Evolutionary conservation across 1,140 invertebrate species (phyloP), one percentile per base, ranked within the genome.

Genomic region (Lasioglossum albipes): DNA sequence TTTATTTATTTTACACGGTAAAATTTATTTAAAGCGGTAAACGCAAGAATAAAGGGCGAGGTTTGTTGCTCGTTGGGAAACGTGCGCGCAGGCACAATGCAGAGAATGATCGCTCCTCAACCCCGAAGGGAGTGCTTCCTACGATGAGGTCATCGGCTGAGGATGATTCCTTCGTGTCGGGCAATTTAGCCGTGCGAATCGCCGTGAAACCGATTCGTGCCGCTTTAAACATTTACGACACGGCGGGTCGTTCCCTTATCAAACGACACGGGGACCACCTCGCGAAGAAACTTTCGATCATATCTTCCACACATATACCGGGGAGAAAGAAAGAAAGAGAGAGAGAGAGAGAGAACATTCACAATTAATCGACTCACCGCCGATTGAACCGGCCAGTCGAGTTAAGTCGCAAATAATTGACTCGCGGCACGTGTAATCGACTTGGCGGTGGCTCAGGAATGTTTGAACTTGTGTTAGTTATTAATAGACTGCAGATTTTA

Each of bases 141-240:
- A n/a, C 7, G 75, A 82, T 73, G 76, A 79, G 76, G 70, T 77
- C 75, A 78, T 59, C 69, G 80, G 22, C 61, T n/a, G 65, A 31
- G 62, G 68, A 79, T 79, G 70, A 82, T 79, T 73, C 62, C 76
- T 69, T 69, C 69, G 52, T 73, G 75, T 66, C 76, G 52, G 6
- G 67, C 65, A 81, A 81, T 81, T 82, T 68, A 72, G 65, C 75
- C 80, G 69, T 79, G 75, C 67, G 80, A 79, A 82, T 82, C 59
- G 31, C 80, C 69, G 80, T 79, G 80, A 82, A 82, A 79, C 75
- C 61, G 75, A 82, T 82, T 82, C 80, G 80, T 54, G 75, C 70
- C 80, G 80, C 80, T 67, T 82, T 82, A 78, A 80, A 80, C 78
- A 80, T 80, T 80, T 75, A 73, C 75, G 80, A 79, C 62, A 68